Evolutionary conservation across 1,140 invertebrate species (phyloP).

Genomic region (Oscheius sp.): DNA sequence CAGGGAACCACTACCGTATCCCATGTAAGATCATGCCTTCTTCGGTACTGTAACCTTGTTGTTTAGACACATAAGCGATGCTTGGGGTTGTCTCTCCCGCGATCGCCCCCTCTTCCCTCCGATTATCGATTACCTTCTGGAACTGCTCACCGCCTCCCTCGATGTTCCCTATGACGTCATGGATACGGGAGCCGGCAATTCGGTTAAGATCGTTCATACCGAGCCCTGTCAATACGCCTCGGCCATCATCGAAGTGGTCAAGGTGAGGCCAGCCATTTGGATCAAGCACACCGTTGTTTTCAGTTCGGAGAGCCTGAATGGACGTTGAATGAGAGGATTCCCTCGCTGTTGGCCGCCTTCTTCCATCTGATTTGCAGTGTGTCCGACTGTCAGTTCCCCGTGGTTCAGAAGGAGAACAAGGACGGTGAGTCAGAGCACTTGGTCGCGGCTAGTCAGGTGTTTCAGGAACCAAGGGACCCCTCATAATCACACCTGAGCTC

Average conservation of each 20-base stretch:
- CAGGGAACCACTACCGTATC: slow-evolving; percentile 55
- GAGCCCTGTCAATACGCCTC: slow-evolving; percentile 49
- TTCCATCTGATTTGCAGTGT: slow-evolving; percentile 45
- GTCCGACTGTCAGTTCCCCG: slow-evolving; percentile 55
- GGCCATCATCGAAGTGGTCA: slow-evolving; percentile 51
- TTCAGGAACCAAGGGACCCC: slow-evolving; percentile 29
- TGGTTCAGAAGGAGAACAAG: slow-evolving; percentile 39
- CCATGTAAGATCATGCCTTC: slow-evolving; percentile 12
- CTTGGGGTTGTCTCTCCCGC: slow-evolving; percentile 49
- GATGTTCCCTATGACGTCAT: slow-evolving; percentile 33
- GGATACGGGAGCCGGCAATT: slow-evolving; percentile 45
- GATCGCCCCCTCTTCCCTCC: slow-evolving; percentile 48
- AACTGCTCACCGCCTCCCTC: slow-evolving; percentile 38
- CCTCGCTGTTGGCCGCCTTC: slow-evolving; percentile 44
- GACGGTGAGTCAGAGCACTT: slow-evolving; percentile 7
- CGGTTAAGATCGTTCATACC: slow-evolving; percentile 51
- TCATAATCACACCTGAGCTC: slow-evolving; percentile 53
- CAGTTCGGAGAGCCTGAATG: slow-evolving; percentile 56
- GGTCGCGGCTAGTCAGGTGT: no score
- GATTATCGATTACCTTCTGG: slow-evolving; percentile 54
- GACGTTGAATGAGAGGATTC: slow-evolving; percentile 45
- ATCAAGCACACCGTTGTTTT: slow-evolving; percentile 15
- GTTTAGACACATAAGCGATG: slow-evolving; percentile 46
- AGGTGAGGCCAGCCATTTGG: slow-evolving; percentile 30
- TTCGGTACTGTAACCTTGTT: neutral